Evolutionary conservation across 2,888 invertebrate genomes (phyloP).

Genomic region (Cabera pusaria): DNA sequence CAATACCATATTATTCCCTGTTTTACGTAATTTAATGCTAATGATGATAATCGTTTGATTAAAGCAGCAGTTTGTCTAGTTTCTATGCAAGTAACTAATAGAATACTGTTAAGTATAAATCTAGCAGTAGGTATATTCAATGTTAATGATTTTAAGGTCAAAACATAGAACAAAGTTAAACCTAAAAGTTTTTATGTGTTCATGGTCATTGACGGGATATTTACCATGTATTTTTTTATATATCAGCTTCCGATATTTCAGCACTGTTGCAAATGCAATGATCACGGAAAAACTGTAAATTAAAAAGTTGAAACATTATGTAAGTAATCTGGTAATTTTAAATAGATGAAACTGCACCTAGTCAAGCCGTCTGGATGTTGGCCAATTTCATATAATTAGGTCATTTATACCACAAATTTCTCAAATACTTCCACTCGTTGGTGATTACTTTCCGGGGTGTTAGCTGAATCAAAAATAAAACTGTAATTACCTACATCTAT

Average conservation of each 20-base stretch:
- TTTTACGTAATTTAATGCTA: slow-evolving; percentile 42
- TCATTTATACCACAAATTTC: slow-evolving; percentile 60
- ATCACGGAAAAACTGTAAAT: too few relatives aligned
- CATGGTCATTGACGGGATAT: too few relatives aligned
- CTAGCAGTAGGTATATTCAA: slow-evolving; percentile 17
- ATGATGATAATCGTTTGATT: slow-evolving; percentile 36
- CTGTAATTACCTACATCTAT: slow-evolving; percentile 17
- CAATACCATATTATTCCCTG: slow-evolving; percentile 38
- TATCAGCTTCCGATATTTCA: too few relatives aligned
- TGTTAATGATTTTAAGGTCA: too few relatives aligned
- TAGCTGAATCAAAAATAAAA: slow-evolving; percentile 32
- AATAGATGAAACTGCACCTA: slow-evolving; percentile 54
- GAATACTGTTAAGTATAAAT: slow-evolving; percentile 8
- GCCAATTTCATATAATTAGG: slow-evolving; percentile 66
- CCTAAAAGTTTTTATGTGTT: too few relatives aligned
- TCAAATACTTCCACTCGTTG: slow-evolving; percentile 43
- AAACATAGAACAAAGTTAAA: too few relatives aligned
- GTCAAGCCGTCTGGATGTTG: slow-evolving; percentile 49
- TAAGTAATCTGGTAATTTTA: slow-evolving; percentile 44
- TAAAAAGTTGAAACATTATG: slow-evolving; percentile 31
- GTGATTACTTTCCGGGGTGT: slow-evolving; percentile 36
- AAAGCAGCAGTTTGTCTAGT: slow-evolving; percentile 27
- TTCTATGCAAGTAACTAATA: slow-evolving; percentile 9
- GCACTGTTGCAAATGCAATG: too few relatives aligned
- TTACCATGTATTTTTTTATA: too few relatives aligned